Evolutionary conservation across 2,113 vertebrate species (phyloP).

Genomic region (Poicephalus gulielmi): DNA sequence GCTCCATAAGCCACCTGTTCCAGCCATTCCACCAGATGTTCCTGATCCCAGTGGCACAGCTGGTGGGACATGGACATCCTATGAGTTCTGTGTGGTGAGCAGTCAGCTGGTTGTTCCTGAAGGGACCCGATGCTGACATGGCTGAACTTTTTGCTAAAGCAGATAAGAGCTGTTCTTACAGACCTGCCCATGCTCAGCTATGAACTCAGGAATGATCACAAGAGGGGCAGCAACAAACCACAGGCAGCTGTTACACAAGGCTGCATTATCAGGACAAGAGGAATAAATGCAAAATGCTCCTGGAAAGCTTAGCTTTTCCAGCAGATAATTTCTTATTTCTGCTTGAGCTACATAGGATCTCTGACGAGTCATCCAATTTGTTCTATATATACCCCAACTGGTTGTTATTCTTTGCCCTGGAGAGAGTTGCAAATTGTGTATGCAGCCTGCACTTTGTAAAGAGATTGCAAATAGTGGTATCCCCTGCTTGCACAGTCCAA

Average conservation of each 20-base stretch:
- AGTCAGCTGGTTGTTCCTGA: not conserved
- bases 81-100: not conserved
- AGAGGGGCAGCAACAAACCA: not conserved
- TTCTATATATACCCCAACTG: not conserved
- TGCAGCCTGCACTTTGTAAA: not conserved
- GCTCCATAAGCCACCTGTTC: not conserved
- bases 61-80: not conserved
- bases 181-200: not conserved
- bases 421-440: not conserved
- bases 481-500: not conserved
- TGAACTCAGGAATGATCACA: not conserved
- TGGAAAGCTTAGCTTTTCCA: constrained; percentile 12
- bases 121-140: not conserved
- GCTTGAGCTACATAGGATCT: constrained; percentile 3
- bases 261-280: not conserved
- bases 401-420: not conserved
- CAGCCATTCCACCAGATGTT: not conserved
- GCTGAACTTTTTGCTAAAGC: constrained; percentile 31
- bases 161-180: constrained; percentile 11
- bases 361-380: constrained; percentile 20
- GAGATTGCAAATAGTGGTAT: not conserved
- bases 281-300: constrained; percentile 9
- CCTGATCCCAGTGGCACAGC: not conserved
- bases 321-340: constrained; percentile 22
- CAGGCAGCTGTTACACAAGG: constrained; percentile 22